Evolutionary conservation across 2,797 vertebrate species (phyloP).

Genomic region (Meda fulgida): DNA sequence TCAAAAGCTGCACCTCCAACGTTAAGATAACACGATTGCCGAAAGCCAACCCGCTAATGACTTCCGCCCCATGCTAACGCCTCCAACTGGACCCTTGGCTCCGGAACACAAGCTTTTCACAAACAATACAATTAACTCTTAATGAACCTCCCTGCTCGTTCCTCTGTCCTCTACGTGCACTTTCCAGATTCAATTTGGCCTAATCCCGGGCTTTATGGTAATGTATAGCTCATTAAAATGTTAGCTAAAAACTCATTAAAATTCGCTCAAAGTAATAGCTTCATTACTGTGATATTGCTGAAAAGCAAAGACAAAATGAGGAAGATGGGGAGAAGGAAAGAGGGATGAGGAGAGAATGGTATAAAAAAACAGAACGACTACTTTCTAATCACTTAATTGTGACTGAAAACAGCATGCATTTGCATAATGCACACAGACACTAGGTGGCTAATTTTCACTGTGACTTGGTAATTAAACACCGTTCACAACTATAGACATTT

Average conservation of each 20-base stretch:
- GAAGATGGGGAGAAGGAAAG: conserved; percentile 72
- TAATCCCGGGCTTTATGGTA: conserved; percentile 91
- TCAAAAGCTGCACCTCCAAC: conserved; percentile 69
- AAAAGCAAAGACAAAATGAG: conserved; percentile 81
- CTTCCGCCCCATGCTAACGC: conserved; percentile 70
- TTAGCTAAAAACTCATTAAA: conserved; percentile 97
- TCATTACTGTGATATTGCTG: conserved; percentile 90
- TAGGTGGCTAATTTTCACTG: conserved; percentile 74
- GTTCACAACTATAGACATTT: conserved; percentile 84
- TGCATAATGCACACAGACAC: conserved; percentile 86
- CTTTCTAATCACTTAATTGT: conserved; percentile 92
- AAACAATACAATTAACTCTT: conserved; percentile 91
- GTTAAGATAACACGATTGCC: conserved; percentile 74
- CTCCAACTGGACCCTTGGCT: conserved; percentile 69
- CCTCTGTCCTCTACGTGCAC: conserved; percentile 66
- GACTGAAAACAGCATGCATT: conserved; percentile 86
- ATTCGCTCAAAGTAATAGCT: conserved; percentile 92
- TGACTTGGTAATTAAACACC: conserved; percentile 82
- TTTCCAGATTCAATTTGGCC: conserved; percentile 85
- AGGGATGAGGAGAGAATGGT: conserved; percentile 77
- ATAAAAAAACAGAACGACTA: conserved; percentile 75
- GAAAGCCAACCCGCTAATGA: conserved; percentile 71
- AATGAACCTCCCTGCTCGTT: conserved; percentile 83
- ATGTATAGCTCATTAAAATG: conserved; percentile 94
- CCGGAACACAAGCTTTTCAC: conserved; percentile 74